Evolutionary conservation across 2,888 invertebrate genomes (phyloP).

Genomic region (Netelia virgata): DNA sequence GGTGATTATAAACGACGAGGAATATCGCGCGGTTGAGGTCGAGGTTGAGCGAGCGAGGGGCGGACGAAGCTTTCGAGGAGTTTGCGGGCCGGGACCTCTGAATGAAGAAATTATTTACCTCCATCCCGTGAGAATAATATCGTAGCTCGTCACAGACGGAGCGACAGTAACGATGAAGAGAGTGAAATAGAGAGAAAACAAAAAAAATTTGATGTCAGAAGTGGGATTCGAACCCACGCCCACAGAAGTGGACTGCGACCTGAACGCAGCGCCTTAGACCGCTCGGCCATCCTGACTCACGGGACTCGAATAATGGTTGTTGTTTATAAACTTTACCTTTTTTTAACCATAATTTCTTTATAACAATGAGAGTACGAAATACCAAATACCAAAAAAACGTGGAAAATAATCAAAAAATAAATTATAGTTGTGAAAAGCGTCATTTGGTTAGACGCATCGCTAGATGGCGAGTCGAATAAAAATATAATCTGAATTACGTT

Average conservation of each 20-base stretch:
- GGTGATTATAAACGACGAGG: slow-evolving; percentile 27
- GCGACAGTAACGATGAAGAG: background rate
- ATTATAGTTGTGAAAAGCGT: background rate
- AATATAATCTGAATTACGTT: background rate
- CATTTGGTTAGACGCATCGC: background rate
- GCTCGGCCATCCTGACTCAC: slow-evolving; percentile 87
- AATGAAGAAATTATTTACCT: background rate
- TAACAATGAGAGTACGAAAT: background rate
- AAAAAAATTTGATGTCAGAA: slow-evolving; percentile 85
- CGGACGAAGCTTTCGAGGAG: background rate
- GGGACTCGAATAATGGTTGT: background rate
- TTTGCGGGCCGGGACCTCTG: background rate
- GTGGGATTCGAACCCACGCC: slow-evolving; percentile 89
- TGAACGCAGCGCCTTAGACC: slow-evolving; percentile 86
- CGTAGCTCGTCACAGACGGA: background rate
- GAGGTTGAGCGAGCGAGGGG: background rate
- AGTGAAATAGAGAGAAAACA: slow-evolving; percentile 1
- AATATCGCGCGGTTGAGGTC: background rate
- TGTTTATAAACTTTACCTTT: background rate
- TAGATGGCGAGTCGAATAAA: background rate
- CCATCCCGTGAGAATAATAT: background rate
- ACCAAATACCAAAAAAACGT: background rate
- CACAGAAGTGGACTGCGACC: slow-evolving; percentile 83
- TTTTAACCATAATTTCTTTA: background rate
- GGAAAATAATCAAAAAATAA: background rate